Conservation (phyloP, 37 sponge, comb jelly and placozoan genomes). For the Tethya wilhelma region DNA sequence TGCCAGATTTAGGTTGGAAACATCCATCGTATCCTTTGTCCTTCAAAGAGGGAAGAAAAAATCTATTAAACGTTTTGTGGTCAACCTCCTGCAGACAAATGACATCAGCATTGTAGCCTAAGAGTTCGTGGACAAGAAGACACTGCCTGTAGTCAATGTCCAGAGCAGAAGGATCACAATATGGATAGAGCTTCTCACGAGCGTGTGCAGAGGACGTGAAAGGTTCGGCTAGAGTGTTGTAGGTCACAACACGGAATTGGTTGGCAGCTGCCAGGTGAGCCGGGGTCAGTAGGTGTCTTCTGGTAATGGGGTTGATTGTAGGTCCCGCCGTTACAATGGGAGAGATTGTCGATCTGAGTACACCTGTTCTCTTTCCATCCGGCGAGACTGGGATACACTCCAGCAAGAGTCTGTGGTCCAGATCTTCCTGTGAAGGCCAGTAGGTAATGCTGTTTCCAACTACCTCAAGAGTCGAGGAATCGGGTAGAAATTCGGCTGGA, state of each 20-base stretch:
- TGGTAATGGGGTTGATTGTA: conserved; percentile 18
- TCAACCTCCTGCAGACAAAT: conserved; percentile 88
- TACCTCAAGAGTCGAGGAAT: not conserved
- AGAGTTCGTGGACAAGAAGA: conserved; percentile 68
- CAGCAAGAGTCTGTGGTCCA: conserved; percentile 51
- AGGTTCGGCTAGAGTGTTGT: conserved; percentile 82
- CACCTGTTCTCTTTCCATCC: conserved; percentile 35
- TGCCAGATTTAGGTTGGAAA: conserved; percentile 63
- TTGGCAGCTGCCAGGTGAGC: conserved; percentile 5
- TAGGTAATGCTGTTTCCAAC: conserved; percentile 37
- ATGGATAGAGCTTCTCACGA: conserved; percentile 63
- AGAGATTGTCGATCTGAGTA: not conserved
- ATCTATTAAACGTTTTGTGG: conserved; percentile 35
- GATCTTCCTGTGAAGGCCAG: conserved; percentile 61
- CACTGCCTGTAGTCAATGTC: conserved; percentile 76
- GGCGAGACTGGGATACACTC: conserved; percentile 58
- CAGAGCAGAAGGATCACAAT: conserved; percentile 69
- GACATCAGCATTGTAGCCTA: conserved; percentile 85
- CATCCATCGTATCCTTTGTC: conserved; percentile 70
- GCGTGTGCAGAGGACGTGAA: conserved; percentile 49
- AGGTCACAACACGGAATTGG: conserved; percentile 78
- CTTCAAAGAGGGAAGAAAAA: conserved; percentile 66
- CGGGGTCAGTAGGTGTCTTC: conserved; percentile 56
- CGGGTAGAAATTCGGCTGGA: not conserved
- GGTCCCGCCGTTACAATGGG: not conserved